phyloP scores from a whole-genome alignment of 1,140 invertebrate genomes.

The Drosophila burlai region DNA sequence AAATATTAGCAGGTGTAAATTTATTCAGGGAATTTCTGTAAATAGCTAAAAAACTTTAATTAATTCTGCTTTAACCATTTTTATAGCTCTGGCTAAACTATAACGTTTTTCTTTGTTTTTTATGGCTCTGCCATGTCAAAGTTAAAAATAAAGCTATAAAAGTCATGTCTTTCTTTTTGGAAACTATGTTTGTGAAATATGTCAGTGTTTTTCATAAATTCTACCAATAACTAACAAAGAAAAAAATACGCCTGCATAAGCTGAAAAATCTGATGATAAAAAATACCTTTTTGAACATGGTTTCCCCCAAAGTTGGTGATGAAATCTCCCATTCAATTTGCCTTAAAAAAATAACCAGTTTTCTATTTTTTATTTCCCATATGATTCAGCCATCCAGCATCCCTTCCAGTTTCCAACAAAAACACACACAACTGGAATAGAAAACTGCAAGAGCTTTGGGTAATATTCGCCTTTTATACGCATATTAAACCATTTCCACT shows the following conservation, averaged over 20 bases:
- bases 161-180: not conserved
- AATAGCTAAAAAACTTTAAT: not conserved
- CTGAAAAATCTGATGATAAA: not conserved
- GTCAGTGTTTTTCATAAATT: not conserved
- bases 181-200: not conserved
- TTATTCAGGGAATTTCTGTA: not conserved
- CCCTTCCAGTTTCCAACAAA: not conserved
- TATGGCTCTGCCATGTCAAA: not conserved
- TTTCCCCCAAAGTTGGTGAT: constrained; percentile 8
- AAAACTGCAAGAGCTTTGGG: constrained; percentile 45
- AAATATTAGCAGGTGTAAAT: not conserved
- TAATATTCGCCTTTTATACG: constrained; percentile 73
- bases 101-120: not conserved
- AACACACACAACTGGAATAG: constrained; percentile 16
- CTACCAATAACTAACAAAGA: not conserved
- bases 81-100: not conserved
- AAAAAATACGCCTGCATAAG: not conserved
- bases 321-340: constrained; percentile 14
- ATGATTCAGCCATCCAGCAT: not conserved
- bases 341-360: not conserved
- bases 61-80: not conserved
- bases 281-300: constrained; percentile 4
- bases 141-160: not conserved
- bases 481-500: constrained; percentile 80
- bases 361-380: not conserved